phyloP scores from a whole-genome alignment of 2,888 invertebrate genomes.

The Patella caerulea region DNA sequence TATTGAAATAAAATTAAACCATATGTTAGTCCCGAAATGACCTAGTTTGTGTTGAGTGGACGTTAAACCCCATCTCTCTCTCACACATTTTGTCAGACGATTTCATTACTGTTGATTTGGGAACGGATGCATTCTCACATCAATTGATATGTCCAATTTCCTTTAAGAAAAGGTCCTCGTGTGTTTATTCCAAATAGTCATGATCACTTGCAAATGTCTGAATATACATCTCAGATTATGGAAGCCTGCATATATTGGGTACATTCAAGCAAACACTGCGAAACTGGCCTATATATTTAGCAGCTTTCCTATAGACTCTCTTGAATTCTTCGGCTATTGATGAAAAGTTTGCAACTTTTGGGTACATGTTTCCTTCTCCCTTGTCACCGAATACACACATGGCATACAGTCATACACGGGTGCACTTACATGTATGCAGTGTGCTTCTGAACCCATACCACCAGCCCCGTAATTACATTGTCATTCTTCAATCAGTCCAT shows the following conservation, averaged over 20 bases:
- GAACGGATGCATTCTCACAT: neutral
- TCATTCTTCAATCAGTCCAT: neutral
- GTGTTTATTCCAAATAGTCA: neutral
- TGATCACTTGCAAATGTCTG: neutral
- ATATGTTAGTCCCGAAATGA: too few species aligned
- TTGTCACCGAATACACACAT: neutral
- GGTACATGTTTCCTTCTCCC: neutral
- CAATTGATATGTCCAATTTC: neutral
- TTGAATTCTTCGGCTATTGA: neutral
- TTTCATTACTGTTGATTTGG: neutral
- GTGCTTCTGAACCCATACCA: neutral
- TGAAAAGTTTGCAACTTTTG: constrained; percentile 1
- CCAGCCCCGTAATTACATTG: constrained; percentile 12
- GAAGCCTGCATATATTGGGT: neutral
- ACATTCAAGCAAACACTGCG: neutral
- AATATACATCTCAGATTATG: neutral
- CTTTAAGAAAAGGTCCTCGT: neutral
- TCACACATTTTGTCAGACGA: too few species aligned
- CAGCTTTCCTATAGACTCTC: too few species aligned
- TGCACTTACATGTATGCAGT: constrained; percentile 7
- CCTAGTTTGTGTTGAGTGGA: too few species aligned
- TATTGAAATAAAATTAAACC: too few species aligned
- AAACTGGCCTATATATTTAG: neutral
- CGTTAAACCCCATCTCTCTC: too few species aligned
- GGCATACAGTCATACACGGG: neutral